Base-by-base conservation (phyloP, 2,797 vertebrate genomes). In the Lycodopsis pacificus region DNA sequence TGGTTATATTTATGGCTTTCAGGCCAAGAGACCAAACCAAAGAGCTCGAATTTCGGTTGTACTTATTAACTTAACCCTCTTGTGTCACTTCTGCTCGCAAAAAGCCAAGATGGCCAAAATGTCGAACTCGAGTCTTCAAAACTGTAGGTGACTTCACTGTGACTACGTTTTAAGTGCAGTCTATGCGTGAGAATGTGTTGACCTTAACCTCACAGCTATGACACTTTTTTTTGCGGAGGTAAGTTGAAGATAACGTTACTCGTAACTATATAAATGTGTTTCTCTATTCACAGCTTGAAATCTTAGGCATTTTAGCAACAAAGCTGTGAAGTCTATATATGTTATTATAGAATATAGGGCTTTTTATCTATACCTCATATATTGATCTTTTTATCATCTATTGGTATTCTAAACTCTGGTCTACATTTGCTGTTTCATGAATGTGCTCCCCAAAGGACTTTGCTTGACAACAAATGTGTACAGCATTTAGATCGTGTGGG, bases 1-100 rank as follows among this genome's bases (percentile, higher is more conserved):
- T 82, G 84, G 32, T 64, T 44, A 75, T 84, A 79, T 87, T 83
- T 81, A 42, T 63, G 72, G 71, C 40, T 80, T 81, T 81, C 57
- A 74, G 78, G 32, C 51, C 72, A 49, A 54, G 59, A 73, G 32
- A 86, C 48, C 62, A 36, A 36, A 65, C 67, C 67, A 5, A 32
- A 54, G 17, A 65, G 76, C 58, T 13, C 10, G 49, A 73, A 58
- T 76, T 77, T 44, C 2, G 6, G 15, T 44, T 44, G 38, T 44
- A 17, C 5, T 27, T 27, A 3, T 44, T 17, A 6, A 17, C 15
- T 44, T 14, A 15, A 7, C 42, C 42, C 42, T 44, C 14, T 44
- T 17, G 42, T 15, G 15, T 44, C 42, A 44, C 42, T 44, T 17
- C 15, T 44, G 42, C 14, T 44, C 15, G 42, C 13, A 42, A 42